phyloP scores from a whole-genome alignment of 2,888 invertebrate genomes.

The Eupithecia subumbrata region DNA sequence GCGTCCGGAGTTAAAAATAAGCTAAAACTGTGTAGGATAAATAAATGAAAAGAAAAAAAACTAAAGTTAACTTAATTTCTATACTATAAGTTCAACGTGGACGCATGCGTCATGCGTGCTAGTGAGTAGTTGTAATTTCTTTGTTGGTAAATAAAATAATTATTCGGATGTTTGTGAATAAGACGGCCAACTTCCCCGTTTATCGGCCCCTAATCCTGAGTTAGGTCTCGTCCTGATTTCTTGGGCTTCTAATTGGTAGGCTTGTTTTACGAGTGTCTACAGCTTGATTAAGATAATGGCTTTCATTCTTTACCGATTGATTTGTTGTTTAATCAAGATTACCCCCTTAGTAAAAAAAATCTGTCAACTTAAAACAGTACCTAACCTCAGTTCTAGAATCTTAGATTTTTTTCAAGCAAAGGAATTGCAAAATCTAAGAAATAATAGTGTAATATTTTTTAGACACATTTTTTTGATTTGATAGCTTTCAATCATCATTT shows the following conservation, averaged over 20 bases:
- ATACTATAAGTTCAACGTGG: no score
- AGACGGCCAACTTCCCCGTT: conserved; percentile 42
- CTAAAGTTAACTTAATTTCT: no score
- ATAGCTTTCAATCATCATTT: no score
- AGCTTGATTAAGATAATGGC: conserved; percentile 36
- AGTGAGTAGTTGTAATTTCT: no score
- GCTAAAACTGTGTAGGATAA: no score
- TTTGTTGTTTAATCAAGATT: conserved; percentile 14
- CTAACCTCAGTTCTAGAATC: not conserved
- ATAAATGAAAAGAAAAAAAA: no score
- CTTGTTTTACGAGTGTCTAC: conserved; percentile 37
- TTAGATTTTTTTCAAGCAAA: not conserved
- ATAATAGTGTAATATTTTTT: not conserved
- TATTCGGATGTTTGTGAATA: conserved; percentile 21
- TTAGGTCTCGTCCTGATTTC: conserved; percentile 47
- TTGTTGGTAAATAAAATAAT: not conserved
- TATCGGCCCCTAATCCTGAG: conserved; percentile 54
- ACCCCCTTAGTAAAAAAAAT: not conserved
- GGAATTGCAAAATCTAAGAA: no score
- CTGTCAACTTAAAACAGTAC: not conserved
- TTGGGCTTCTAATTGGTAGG: conserved; percentile 49
- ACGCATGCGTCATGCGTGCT: no score
- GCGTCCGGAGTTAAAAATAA: no score
- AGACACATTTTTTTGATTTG: no score
- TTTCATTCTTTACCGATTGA: conserved; percentile 23